Percentiles rank a stretch among this genome's conserved stretches.
These are phyloP conservation scores for Pelusios castaneus DNA, from an alignment of 2,113 vertebrate species.

Conservation along the genomic window DNA sequence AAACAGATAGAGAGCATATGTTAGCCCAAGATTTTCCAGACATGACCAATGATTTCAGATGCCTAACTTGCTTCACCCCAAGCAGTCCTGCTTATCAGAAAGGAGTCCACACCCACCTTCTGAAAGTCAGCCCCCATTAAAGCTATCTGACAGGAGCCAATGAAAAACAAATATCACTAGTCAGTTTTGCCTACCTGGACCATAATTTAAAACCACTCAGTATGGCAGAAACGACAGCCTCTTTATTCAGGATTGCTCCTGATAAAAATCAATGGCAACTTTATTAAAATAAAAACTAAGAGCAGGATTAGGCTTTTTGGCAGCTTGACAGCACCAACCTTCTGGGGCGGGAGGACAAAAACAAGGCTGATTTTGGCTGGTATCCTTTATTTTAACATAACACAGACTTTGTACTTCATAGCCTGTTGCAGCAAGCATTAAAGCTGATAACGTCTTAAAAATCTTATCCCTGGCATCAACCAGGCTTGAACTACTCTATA, in stretches of 20 bases:
- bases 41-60: neutral
- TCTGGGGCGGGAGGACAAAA: neutral
- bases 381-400: neutral
- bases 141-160: neutral
- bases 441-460: neutral
- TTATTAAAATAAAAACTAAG: neutral
- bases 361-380: neutral
- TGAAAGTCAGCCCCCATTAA: neutral
- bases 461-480: neutral
- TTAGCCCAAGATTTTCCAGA: neutral
- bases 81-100: neutral
- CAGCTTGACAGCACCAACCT: neutral
- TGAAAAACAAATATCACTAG: neutral
- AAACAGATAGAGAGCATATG: neutral
- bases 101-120: neutral
- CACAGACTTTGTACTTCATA: neutral
- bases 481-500: neutral
- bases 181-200: neutral
- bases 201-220: neutral
- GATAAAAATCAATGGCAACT: neutral
- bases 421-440: neutral
- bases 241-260: neutral
- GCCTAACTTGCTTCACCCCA: neutral
- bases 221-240: neutral
- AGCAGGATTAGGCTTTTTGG: neutral